These are phyloP conservation scores for Xyliphius kryptos DNA, from an alignment of 2,113 vertebrate species.

Conservation along the genomic window DNA sequence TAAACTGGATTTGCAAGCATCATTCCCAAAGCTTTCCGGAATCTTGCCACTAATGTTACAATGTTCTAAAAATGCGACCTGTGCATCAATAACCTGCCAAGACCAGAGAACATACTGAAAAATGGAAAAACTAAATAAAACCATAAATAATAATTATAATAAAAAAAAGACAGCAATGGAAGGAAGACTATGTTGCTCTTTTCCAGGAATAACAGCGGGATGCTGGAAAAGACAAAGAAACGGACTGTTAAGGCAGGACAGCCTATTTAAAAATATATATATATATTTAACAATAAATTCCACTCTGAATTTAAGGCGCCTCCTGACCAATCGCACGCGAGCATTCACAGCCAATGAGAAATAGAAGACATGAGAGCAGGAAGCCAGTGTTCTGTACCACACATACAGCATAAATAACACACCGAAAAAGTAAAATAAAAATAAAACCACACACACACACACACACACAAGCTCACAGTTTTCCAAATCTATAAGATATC, in stretches of 20 bases:
- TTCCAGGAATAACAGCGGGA: too few relatives aligned
- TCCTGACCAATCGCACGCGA: constrained; percentile 28
- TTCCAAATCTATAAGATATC: constrained; percentile 82
- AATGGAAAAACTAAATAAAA: too few relatives aligned
- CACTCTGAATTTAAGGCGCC: not conserved
- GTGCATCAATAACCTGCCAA: too few relatives aligned
- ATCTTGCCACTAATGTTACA: too few relatives aligned
- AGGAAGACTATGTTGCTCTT: constrained; percentile 17
- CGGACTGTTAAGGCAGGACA: too few relatives aligned
- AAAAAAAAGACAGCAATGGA: not conserved
- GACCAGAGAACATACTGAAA: too few relatives aligned
- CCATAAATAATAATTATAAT: not conserved
- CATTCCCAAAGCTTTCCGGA: too few relatives aligned
- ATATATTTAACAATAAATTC: not conserved
- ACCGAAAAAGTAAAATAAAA: constrained; percentile 72
- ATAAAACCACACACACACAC: constrained; percentile 40
- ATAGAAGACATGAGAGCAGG: constrained; percentile 48
- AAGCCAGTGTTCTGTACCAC: constrained; percentile 86
- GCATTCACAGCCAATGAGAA: too few relatives aligned
- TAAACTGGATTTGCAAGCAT: too few relatives aligned
- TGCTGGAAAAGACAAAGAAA: too few relatives aligned
- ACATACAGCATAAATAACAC: constrained; percentile 85
- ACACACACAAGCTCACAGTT: constrained; percentile 67
- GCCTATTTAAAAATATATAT: too few relatives aligned
- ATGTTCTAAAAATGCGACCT: too few relatives aligned